Evolutionary conservation across 2,113 vertebrate species (phyloP).

Genomic region (Mirounga angustirostris): DNA sequence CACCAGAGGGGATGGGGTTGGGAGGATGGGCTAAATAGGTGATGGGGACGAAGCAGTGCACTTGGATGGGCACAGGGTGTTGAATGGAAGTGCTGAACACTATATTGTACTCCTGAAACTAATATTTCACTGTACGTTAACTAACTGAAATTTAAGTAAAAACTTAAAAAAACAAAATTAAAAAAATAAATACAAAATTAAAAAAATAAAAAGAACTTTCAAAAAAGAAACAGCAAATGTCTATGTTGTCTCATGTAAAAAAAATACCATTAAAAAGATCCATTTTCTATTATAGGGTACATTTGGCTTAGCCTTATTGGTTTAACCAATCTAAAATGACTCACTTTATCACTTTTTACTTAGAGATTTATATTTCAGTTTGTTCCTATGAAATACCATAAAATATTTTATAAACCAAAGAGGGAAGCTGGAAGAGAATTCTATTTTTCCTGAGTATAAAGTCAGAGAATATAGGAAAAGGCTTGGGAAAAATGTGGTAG

Average conservation of each 20-base stretch:
- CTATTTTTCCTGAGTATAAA: not conserved
- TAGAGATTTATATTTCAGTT: constrained; percentile 26
- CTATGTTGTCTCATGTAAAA: not conserved
- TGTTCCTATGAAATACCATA: not conserved
- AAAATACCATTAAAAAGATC: not conserved
- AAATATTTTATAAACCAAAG: constrained; percentile 30
- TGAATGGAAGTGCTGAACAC: not conserved
- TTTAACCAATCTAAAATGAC: constrained; percentile 43
- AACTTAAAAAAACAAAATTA: not conserved
- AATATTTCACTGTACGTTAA: not conserved
- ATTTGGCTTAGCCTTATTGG: not conserved
- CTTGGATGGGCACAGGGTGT: not conserved
- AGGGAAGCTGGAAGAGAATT: not conserved
- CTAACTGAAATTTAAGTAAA: not conserved
- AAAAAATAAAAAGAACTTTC: not conserved
- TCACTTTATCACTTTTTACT: constrained; percentile 7
- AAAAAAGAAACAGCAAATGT: not conserved
- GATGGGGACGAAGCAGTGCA: not conserved
- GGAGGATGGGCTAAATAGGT: not conserved
- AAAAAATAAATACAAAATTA: not conserved
- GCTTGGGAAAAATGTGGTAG: not conserved
- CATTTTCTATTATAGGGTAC: not conserved
- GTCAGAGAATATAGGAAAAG: not conserved
- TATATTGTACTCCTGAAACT: not conserved
- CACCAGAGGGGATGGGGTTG: not conserved